Evolutionary conservation across 2,797 vertebrate species (phyloP), one percentile per base, ranked within the genome.

Genomic region (Typhlichthys eigenmanni): DNA sequence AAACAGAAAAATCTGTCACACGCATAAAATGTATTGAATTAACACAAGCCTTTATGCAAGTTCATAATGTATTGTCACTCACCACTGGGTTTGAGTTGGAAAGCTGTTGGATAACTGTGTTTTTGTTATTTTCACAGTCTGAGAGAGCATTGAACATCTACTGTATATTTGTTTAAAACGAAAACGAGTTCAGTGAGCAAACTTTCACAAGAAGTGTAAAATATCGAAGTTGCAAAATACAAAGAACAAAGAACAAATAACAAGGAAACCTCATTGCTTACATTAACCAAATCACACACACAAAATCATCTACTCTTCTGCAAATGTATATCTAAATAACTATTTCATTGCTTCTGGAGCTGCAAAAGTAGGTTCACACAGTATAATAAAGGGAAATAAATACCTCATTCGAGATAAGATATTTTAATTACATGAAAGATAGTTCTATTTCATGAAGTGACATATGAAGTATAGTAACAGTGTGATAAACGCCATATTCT

Each of bases 1-100:
- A 84, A 83, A 87, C 75, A 85, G 77, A 82, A 75, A 64, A 67
- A 76, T 78, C 60, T 72, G 29, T 55, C 47, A 0, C 12, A 47
- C 48, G 52, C 45, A 47, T 66, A 49, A 63, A 64, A 62, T 32
- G 54, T 71, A 63, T 56, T 72, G 63, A 55, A 64, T 66, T 74
- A 58, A 66, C 61, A 59, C 29, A 47, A 47, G 52, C 55, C 56
- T 74, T 63, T 24, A 43, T 58, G 29, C 14, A 53, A 13, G 10
- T 38, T 61, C 48, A 48, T 34, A 50, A 55, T 46, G 14, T 2
- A 45, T 38, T 67, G 52, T 61, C 47, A 54, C 8, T 69, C 46
- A 64, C 47, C 60, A 51, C 59, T 14, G 2, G 50, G 5, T 77
- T 58, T 3, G 8, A 56, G 53, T 17, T 55, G 12, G 51, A 46